Evolutionary conservation across 2,113 vertebrate species (phyloP), one percentile per base, ranked within the genome.

Genomic region (Candoia aspera): DNA sequence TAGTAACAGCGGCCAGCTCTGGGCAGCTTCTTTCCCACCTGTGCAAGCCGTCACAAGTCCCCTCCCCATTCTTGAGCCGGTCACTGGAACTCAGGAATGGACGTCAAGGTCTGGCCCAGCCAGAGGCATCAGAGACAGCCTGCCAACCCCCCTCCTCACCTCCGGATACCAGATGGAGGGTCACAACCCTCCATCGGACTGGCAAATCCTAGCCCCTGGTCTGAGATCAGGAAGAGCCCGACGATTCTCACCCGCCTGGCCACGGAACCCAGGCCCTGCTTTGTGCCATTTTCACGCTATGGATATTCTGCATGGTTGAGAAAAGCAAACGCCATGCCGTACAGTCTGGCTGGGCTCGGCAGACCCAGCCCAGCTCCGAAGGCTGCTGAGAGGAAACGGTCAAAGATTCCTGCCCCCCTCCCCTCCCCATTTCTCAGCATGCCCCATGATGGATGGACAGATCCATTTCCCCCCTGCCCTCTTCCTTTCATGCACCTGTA

Each of bases 401-500:
- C 1, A 53, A 15, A 15, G 10, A n/a, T 86, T 55, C 26, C 59
- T 68, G 59, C 29, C 60, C 62, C 60, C 29, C 8, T 21, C 64
- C 33, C 73, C 73, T 37, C 15, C 73, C n/a, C 90, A 62, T 92
- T 2, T 95, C 96, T 96, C 88, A 92, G 97, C 97, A 97, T 97
- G 97, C 97, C 96, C 95, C 87, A 95, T 68, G 90, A 97, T 93
- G 95, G 91, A 84, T 91, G 73, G 60, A 79, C 49, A 93, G 94
- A 57, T 54, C 91, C 94, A 92, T 87, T 90, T 85, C 17, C 33
- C 37, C 86, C 2, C 55, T 26, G 0, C 86, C 55, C 46, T 33
- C 1, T 55, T 23, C 11, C 87, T 90, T 79, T 97, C 98, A 98
- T 98, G 98, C 98, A 98, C 0, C 58, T 83, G 92, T 89, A 93